Conservation (phyloP, 2,797 vertebrate genomes). For the Mastacembelus armatus region DNA sequence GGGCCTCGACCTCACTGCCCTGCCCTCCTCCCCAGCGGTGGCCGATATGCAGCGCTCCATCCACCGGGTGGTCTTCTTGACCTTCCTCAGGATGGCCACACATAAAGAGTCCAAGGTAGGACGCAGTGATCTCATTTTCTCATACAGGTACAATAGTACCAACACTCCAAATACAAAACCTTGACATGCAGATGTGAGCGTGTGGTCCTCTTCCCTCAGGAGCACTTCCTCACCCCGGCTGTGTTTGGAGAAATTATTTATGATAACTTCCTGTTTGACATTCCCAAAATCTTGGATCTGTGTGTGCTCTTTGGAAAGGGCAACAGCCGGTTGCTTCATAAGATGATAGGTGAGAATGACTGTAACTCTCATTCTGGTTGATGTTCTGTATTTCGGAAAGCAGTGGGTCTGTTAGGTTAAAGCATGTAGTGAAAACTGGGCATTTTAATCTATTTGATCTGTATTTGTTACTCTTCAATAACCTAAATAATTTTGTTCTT, state of each 20-base stretch:
- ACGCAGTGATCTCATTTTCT: neutral
- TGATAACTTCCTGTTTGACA: constrained; percentile 96
- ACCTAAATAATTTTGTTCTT: neutral
- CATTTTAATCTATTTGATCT: neutral
- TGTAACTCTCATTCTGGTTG: neutral
- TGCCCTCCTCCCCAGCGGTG: constrained; percentile 81
- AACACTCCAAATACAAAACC: neutral
- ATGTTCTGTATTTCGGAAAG: neutral
- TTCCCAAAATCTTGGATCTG: constrained; percentile 97
- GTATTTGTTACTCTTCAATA: neutral
- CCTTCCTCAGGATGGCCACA: constrained; percentile 96
- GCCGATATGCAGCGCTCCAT: constrained; percentile 85
- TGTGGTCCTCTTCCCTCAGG: constrained; percentile 76
- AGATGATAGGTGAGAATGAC: constrained; percentile 91
- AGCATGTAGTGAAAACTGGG: neutral
- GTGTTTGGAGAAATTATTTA: constrained; percentile 97
- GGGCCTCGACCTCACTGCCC: constrained; percentile 80
- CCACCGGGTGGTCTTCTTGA: constrained; percentile 89
- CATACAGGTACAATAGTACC: no score
- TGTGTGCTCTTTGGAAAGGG: constrained; percentile 97
- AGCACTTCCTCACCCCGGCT: constrained; percentile 91
- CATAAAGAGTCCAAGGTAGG: constrained; percentile 96
- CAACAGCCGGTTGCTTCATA: constrained; percentile 90
- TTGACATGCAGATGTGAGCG: neutral
- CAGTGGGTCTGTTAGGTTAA: neutral